These are phyloP conservation scores for Oncopodura yosiiana DNA, from an alignment of 1,140 invertebrate genomes.

Conservation along the genomic window DNA sequence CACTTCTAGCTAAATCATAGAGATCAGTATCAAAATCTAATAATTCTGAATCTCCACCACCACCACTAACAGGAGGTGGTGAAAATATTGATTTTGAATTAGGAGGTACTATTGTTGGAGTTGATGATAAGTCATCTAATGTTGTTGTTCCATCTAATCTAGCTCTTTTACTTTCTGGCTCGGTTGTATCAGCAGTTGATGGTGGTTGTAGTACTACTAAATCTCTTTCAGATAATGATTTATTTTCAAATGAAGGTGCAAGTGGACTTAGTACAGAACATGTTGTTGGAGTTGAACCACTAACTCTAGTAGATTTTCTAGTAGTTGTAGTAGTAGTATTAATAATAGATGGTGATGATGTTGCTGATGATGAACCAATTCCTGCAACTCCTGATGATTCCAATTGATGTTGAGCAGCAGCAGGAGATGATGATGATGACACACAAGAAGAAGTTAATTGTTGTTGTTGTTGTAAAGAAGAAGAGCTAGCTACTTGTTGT, in stretches of 20 bases:
- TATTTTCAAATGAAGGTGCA: conserved; percentile 29
- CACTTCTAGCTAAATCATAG: conserved; percentile 34
- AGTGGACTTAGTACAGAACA: conserved; percentile 23
- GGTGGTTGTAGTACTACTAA: conserved; percentile 7
- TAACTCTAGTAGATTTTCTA: too few relatives aligned
- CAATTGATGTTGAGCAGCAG: too few relatives aligned
- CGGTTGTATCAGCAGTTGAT: too few relatives aligned
- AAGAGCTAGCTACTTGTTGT: too few relatives aligned
- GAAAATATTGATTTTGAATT: conserved; percentile 33
- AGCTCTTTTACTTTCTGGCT: conserved; percentile 31
- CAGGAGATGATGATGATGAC: background rate
- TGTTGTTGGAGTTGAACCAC: conserved; percentile 1
- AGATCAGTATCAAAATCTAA: conserved; percentile 36
- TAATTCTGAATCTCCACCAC: conserved; percentile 21
- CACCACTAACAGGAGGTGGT: conserved; percentile 14
- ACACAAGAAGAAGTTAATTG: background rate
- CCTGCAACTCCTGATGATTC: background rate
- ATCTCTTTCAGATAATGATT: conserved; percentile 29
- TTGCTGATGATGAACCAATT: background rate
- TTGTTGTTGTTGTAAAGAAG: too few relatives aligned
- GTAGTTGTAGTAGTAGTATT: background rate
- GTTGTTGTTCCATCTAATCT: conserved; percentile 49
- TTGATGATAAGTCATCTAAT: conserved; percentile 48
- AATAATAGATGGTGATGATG: background rate
- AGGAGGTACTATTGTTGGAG: conserved; percentile 1